phyloP scores from a whole-genome alignment of 2,797 vertebrate species.

The Alosa sapidissima region DNA sequence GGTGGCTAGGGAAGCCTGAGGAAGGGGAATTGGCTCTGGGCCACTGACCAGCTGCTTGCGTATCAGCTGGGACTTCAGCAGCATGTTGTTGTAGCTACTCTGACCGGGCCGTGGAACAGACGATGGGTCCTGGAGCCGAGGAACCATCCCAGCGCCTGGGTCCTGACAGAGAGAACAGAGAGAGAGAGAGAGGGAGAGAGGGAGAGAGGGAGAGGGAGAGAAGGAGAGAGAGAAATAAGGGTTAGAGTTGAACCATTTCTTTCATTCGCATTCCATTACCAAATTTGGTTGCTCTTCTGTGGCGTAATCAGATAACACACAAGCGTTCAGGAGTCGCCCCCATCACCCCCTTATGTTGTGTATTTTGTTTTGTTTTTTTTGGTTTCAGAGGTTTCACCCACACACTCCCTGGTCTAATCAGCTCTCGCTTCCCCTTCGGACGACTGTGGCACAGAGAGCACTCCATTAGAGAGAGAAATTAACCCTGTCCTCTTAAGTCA shows the following conservation, averaged over 20 bases:
- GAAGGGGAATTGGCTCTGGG: not conserved
- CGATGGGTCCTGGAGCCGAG: constrained; percentile 72
- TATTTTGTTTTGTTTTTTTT: not conserved
- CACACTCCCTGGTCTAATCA: constrained; percentile 1
- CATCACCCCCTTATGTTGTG: not conserved
- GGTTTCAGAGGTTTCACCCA: not conserved
- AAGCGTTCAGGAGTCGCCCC: not conserved
- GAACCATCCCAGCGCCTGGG: constrained; percentile 47
- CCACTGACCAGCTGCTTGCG: constrained; percentile 60
- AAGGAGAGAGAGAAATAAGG: not conserved
- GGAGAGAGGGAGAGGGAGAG: not conserved
- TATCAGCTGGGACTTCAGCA: constrained; percentile 75
- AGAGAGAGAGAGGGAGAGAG: not conserved
- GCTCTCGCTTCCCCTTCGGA: not conserved
- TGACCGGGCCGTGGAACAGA: constrained; percentile 58
- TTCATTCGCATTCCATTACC: constrained; percentile 43
- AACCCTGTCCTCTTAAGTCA: constrained; percentile 17
- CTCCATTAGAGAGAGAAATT: not conserved
- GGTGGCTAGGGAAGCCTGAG: not conserved
- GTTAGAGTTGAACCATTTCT: constrained; percentile 14
- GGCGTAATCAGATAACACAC: constrained; percentile 10
- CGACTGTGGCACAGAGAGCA: not conserved
- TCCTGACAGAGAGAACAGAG: not conserved
- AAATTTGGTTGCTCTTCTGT: constrained; percentile 41
- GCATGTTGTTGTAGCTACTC: constrained; percentile 70